Evolutionary conservation across 2,797 vertebrate genomes (phyloP), one percentile per base, ranked within the genome.

Genomic region (Kryptopterus vitreolus): DNA sequence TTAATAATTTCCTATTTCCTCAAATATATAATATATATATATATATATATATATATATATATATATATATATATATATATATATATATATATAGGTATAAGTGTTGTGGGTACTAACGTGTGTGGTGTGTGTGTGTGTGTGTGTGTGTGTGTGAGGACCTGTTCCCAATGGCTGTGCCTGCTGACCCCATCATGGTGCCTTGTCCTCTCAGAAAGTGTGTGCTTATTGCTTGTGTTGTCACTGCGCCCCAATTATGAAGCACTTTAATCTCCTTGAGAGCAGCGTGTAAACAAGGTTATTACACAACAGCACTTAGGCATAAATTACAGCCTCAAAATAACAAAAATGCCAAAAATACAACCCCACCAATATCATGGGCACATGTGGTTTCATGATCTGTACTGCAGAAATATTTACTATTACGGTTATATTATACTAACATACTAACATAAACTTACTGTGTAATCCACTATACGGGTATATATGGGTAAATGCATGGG

Each of bases 251-350:
- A 90, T 93, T 92, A 91, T 81, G 85, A 87, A 91, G 89, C 91
- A 92, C 90, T 92, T 92, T 90, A 73, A 75, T 26, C 84, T 81
- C 71, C 83, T 74, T 69, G 76, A 69, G 84, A 76, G 86, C 85
- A 59, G 55, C 59, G 83, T 88, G 87, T 90, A 89, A 92, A 90
- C 88, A 85, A 87, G 53, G 61, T 89, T 86, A 92, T 92, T 89
- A 91, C 89, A 88, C 87, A 86, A 88, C 83, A 82, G 86, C 88
- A 90, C 90, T 93, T 89, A 91, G 86, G 85, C 82, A 78, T 88
- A 85, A 92, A 92, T 89, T 87, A 82, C 86, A 87, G 85, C 85
- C 87, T 88, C 86, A 76, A 72, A 82, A 78, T 82, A 85, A 80
- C 66, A 69, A 82, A 88, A 90, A 89, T 88, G 83, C 85, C 62